A percentile compares a stretch with the other conserved stretches of the same genome.
These are phyloP conservation scores for Megastigmus dorsalis DNA, from an alignment of 2,888 invertebrate genomes.

Conservation along the genomic window DNA sequence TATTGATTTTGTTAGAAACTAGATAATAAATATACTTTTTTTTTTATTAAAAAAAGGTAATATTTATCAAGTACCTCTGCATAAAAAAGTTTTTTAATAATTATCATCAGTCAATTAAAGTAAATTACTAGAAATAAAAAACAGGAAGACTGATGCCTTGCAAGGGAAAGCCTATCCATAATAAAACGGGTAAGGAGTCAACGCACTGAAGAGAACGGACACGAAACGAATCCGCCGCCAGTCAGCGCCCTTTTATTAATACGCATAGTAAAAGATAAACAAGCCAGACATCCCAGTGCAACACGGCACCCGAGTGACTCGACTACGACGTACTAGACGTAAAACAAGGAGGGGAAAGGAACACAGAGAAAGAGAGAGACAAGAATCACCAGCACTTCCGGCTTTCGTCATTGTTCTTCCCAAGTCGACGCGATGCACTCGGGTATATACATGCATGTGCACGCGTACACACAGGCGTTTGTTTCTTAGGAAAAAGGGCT, in stretches of 20 bases:
- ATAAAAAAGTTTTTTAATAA: no score
- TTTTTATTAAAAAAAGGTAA: neutral
- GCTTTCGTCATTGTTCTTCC: constrained; percentile 47
- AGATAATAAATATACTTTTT: neutral
- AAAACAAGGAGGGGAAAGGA: neutral
- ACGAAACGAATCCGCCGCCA: neutral
- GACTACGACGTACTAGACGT: neutral
- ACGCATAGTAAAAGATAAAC: constrained; percentile 27
- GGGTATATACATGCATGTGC: neutral
- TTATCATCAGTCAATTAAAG: no score
- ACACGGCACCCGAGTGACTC: neutral
- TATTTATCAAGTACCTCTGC: no score
- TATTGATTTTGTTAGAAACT: neutral
- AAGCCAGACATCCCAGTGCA: constrained; percentile 9
- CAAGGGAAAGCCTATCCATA: no score
- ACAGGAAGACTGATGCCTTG: no score
- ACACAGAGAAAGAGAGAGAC: constrained; percentile 20
- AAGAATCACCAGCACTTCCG: constrained; percentile 49
- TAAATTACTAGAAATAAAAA: no score
- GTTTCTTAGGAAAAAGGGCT: neutral
- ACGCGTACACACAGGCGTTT: neutral
- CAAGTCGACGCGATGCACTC: constrained; percentile 7
- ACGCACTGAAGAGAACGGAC: neutral
- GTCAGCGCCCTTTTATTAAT: constrained; percentile 20
- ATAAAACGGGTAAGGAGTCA: neutral